A percentile compares a stretch with the other conserved stretches of the same genome.
phyloP scores from a whole-genome alignment of 2,888 invertebrate genomes.

The Nemoura dubitans region DNA sequence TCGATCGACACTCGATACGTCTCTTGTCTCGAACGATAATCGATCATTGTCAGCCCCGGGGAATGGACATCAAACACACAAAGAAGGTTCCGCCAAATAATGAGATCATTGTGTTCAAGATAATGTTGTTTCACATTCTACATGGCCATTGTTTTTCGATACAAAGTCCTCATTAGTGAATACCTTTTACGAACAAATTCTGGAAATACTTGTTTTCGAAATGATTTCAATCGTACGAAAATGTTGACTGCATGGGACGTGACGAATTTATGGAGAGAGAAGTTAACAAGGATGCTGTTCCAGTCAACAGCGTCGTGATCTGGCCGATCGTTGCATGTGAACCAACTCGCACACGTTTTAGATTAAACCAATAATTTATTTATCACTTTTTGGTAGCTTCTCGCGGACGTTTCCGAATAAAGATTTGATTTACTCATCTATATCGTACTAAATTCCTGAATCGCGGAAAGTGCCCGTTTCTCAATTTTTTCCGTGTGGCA shows the following conservation, averaged over 20 bases:
- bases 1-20: not conserved
- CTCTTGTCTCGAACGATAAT: not conserved
- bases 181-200: constrained; percentile 4
- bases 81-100: constrained; percentile 7
- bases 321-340: not conserved
- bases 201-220: not conserved
- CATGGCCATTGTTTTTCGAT: not conserved
- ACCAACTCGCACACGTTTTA: not conserved
- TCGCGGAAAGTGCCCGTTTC: too few relatives aligned
- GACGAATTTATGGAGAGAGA: constrained; percentile 9
- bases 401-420: not conserved
- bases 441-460: not conserved
- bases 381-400: not conserved
- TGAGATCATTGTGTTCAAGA: constrained; percentile 12
- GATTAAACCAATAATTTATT: constrained; percentile 1
- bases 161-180: constrained; percentile 12
- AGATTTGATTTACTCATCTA: not conserved
- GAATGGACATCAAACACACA: not conserved
- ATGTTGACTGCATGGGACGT: not conserved
- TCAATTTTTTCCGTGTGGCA: too few relatives aligned
- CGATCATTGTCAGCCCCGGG: not conserved
- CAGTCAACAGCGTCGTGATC: not conserved
- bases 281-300: not conserved
- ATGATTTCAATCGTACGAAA: not conserved
- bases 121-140: not conserved